Evolutionary conservation across 2,888 invertebrate genomes (phyloP).

Genomic region (Acleris cristana): DNA sequence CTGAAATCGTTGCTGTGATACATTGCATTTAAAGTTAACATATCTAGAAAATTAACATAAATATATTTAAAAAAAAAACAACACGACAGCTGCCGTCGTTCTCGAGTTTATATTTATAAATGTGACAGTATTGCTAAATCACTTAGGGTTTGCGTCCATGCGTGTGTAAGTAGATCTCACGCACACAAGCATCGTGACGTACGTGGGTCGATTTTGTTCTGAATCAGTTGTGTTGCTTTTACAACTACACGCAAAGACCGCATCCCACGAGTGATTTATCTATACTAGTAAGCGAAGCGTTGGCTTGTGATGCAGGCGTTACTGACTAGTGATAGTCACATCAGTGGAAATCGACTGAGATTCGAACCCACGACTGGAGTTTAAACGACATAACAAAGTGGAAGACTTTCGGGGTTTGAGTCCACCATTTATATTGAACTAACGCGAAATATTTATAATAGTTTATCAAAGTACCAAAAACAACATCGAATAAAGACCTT

Average conservation of each 20-base stretch:
- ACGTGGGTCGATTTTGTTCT: too few species aligned
- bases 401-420: too few species aligned
- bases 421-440: neutral
- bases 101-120: constrained; percentile 45
- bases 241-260: too few species aligned
- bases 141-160: too few species aligned
- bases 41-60: constrained; percentile 45
- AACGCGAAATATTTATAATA: too few species aligned
- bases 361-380: constrained; percentile 55
- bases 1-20: constrained; percentile 29
- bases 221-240: too few species aligned
- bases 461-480: too few species aligned
- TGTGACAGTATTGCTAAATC: constrained; percentile 35
- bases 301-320: constrained; percentile 73
- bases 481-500: too few species aligned
- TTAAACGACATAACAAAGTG: constrained; percentile 43
- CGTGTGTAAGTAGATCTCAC: too few species aligned
- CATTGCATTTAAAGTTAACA: constrained; percentile 31
- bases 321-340: constrained; percentile 77
- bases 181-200: too few species aligned
- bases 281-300: constrained; percentile 40
- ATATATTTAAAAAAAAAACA: constrained; percentile 51
- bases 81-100: constrained; percentile 61
- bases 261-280: too few species aligned
- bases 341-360: constrained; percentile 68